phyloP scores from a whole-genome alignment of 2,113 vertebrate species.

The Sialia sialis region DNA sequence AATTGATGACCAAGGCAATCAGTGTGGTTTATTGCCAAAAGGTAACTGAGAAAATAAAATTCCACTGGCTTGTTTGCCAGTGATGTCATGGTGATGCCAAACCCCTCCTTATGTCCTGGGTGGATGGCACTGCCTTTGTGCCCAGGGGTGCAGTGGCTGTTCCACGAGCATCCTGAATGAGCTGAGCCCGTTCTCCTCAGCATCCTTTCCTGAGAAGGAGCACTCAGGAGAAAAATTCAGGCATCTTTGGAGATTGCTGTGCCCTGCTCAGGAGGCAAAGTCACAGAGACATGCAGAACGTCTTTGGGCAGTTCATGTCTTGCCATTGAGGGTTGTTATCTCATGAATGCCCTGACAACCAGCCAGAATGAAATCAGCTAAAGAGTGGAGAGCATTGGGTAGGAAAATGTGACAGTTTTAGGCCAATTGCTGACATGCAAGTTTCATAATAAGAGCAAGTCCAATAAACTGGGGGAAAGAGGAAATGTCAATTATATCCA shows the following conservation, averaged over 20 bases:
- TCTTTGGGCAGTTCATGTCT: neutral
- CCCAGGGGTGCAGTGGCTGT: neutral
- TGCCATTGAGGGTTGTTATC: neutral
- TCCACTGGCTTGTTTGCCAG: neutral
- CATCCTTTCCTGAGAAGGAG: neutral
- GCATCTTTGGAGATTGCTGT: neutral
- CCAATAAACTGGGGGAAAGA: neutral
- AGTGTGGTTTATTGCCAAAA: neutral
- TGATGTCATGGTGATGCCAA: neutral
- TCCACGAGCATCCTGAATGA: neutral
- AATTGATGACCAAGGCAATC: neutral
- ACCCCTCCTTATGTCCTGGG: neutral
- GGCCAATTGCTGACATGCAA: neutral
- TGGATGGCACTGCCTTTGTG: neutral
- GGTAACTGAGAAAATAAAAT: neutral
- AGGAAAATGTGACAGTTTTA: neutral
- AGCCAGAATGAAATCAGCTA: neutral
- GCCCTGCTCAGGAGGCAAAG: neutral
- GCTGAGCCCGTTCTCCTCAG: neutral
- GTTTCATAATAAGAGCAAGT: neutral
- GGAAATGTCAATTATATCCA: neutral
- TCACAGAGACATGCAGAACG: neutral
- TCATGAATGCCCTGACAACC: neutral
- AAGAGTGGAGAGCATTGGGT: neutral
- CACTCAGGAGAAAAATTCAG: neutral